phyloP scores from a whole-genome alignment of 2,113 vertebrate species.

The Isichthys henryi region DNA sequence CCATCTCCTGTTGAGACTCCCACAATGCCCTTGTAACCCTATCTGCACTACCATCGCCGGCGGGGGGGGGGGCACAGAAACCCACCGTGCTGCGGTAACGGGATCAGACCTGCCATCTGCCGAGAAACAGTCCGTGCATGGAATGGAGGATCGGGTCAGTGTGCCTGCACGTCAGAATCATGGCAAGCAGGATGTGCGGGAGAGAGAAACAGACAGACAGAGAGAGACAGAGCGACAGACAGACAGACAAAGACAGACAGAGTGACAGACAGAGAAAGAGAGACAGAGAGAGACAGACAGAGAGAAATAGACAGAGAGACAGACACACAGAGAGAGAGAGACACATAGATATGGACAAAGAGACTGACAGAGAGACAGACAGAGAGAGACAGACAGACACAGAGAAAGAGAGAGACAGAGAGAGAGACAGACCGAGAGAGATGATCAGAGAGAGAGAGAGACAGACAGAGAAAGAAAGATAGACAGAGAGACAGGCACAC shows the following conservation, averaged over 20 bases:
- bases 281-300: not conserved
- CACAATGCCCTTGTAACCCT: slow-evolving; percentile 2
- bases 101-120: not conserved
- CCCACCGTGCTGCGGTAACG: not conserved
- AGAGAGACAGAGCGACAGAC: too few species aligned
- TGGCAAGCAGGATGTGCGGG: not conserved
- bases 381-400: not conserved
- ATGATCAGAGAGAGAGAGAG: not conserved
- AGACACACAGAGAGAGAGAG: too few species aligned
- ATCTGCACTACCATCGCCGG: slow-evolving; percentile 10
- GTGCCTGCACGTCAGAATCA: not conserved
- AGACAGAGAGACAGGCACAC: too few species aligned
- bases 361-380: too few species aligned
- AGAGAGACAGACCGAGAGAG: not conserved
- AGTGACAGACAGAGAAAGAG: not conserved
- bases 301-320: too few species aligned
- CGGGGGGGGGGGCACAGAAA: not conserved
- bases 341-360: too few species aligned
- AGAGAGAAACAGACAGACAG: not conserved
- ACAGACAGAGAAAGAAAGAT: not conserved
- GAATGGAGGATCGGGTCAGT: not conserved
- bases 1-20: slow-evolving; percentile 27
- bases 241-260: not conserved
- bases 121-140: not conserved
- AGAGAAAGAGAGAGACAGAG: not conserved